A percentile compares a stretch with the other conserved stretches of the same genome.
Conservation (phyloP, 2,113 vertebrate species). For the Laterallus jamaicensis region DNA sequence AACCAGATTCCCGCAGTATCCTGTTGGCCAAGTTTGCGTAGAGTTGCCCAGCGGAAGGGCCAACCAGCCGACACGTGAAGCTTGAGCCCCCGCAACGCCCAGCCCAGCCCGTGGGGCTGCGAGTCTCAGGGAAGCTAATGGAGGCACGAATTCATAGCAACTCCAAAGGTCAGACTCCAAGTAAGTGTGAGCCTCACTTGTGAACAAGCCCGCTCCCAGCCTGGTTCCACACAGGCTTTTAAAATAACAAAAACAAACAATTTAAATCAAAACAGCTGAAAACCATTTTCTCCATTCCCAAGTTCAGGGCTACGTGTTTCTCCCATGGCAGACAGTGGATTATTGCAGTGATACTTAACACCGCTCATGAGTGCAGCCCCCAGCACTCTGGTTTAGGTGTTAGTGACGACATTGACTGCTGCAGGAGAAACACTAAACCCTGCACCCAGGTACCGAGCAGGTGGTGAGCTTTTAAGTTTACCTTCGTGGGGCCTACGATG, state of each 20-base stretch:
- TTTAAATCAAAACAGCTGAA: slow-evolving; percentile 54
- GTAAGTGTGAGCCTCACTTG: neutral
- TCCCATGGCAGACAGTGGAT: slow-evolving; percentile 13
- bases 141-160: neutral
- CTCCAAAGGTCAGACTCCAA: neutral
- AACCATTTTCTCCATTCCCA: slow-evolving; percentile 29
- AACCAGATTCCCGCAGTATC: neutral
- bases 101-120: neutral
- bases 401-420: neutral
- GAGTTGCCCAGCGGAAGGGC: neutral
- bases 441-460: neutral
- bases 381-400: slow-evolving; percentile 2
- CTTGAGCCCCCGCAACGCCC: neutral
- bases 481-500: neutral
- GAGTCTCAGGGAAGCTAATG: neutral
- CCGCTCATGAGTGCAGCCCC: rapidly evolving
- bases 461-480: neutral
- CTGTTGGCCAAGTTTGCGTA: neutral
- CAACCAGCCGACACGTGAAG: rapidly evolving
- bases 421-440: slow-evolving; percentile 8
- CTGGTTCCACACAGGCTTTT: neutral
- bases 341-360: slow-evolving; percentile 27
- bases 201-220: neutral
- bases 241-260: slow-evolving; percentile 56
- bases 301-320: neutral